Base-by-base conservation (phyloP, 1,140 invertebrate species). In the Aculops lycopersici region DNA sequence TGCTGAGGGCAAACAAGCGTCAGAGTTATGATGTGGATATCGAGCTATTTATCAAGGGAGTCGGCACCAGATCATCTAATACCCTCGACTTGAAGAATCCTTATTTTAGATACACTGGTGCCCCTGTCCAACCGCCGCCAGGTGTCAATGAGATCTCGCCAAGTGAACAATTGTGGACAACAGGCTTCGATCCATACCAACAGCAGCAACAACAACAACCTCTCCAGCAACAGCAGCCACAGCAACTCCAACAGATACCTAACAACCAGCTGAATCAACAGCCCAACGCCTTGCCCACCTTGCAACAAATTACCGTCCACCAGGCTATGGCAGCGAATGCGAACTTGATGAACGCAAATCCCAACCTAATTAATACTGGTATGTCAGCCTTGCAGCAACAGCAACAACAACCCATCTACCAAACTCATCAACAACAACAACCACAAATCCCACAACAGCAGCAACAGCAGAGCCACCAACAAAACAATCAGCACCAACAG, bases 21-120 rank as follows among this genome's bases (percentile, higher is more conserved):
- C 88, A 95, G 66, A 92, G 84, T 50, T 95, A 97, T 54, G 88
- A 97, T 63, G 84, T 95, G n/a, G 84, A 83, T 15, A 92, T 97
- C 56, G 78, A 86, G 49, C 55, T 95, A 43, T 69, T 68, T 44
- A 65, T 92, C 21, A 80, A 90, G 57, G 83, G 81, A 21, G 79
- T 77, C 14, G 69, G 67, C 39, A 68, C 71, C 46, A 56, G 58
- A 46, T 77, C 75, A 37, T 70, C 66, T 41, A 97, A 95, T 55
- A 80, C 76, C 17, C 63, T 97, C 51, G 90, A 97, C 61, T 63
- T 98, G 47, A 97, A 98, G 61, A 97, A 95, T 64, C 90, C 90
- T 5, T 95, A 90, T 65, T 97, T 98, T 60, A 60, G 68, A 20
- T 68, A 63, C 47, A 60, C 55, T 21, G 60, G 60, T 20, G 51